These are phyloP conservation scores for Rhegmatorhina hoffmannsi DNA, from an alignment of 2,113 vertebrate genomes.

Conservation along the genomic window DNA sequence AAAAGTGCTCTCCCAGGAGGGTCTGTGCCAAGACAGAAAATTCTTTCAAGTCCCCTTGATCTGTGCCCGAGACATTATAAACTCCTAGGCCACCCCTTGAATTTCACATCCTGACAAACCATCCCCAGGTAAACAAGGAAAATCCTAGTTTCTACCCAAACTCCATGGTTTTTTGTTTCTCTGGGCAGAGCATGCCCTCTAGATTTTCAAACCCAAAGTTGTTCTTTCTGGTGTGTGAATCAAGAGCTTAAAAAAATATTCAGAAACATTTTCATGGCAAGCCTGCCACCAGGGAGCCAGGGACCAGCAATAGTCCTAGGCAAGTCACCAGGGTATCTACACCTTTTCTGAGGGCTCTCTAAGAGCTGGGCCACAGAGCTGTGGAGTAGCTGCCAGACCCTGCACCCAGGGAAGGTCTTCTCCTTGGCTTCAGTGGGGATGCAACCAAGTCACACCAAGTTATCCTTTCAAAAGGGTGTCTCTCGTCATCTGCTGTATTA, in stretches of 20 bases:
- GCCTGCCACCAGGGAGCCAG: background rate
- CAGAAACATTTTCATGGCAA: background rate
- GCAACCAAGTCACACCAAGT: background rate
- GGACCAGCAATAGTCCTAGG: rapidly evolving
- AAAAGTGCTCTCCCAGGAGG: slow-evolving; percentile 1
- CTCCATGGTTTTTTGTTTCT: background rate
- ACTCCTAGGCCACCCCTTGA: background rate
- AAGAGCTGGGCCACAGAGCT: background rate
- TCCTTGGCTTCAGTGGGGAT: background rate
- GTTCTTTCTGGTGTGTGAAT: background rate
- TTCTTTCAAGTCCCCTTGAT: background rate
- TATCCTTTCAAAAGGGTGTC: background rate
- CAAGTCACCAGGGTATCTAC: background rate
- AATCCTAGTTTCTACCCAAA: background rate
- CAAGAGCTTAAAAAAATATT: background rate
- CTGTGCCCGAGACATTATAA: background rate
- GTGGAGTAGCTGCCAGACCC: background rate
- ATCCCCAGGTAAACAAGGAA: background rate
- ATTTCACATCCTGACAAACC: background rate
- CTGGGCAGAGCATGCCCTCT: background rate
- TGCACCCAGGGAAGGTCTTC: background rate
- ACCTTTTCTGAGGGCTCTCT: background rate
- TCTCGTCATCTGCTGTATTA: slow-evolving; percentile 5
- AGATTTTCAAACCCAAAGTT: background rate
- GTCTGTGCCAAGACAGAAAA: slow-evolving; percentile 36